Conservation (phyloP, 2,888 invertebrate species). For the Phaedon cochleariae region DNA sequence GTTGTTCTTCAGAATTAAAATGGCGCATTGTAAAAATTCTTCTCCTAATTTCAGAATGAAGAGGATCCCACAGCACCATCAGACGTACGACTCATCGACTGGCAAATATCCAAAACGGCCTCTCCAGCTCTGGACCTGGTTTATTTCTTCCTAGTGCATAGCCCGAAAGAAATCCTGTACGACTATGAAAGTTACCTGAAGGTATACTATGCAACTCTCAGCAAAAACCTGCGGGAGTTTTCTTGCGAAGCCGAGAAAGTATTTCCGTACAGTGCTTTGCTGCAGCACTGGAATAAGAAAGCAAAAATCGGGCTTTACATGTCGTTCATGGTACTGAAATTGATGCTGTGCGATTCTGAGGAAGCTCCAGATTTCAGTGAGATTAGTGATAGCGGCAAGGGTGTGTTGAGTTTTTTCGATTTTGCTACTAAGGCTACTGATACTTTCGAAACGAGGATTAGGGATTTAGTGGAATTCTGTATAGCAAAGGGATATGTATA, state of each 20-base stretch:
- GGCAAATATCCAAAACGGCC: conserved; percentile 39
- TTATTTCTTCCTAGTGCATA: conserved; percentile 51
- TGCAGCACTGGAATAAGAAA: not conserved
- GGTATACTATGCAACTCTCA: conserved; percentile 48
- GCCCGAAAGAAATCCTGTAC: conserved; percentile 44
- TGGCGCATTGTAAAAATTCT: not conserved
- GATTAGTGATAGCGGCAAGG: not conserved
- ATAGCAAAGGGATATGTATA: not conserved
- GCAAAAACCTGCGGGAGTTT: conserved; percentile 37
- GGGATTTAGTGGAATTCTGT: not conserved
- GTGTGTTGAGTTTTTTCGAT: not conserved
- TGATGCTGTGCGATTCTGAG: conserved; percentile 21
- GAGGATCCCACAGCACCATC: conserved; percentile 7
- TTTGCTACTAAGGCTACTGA: not conserved
- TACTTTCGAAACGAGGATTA: not conserved
- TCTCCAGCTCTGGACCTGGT: conserved; percentile 47
- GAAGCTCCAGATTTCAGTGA: conserved; percentile 6
- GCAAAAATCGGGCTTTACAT: not conserved
- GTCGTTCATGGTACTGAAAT: conserved; percentile 17
- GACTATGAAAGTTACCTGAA: conserved; percentile 45
- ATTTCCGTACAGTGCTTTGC: not conserved
- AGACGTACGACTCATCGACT: conserved; percentile 41
- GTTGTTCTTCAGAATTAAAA: not conserved
- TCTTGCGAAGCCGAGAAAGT: conserved; percentile 4
- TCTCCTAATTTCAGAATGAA: conserved; percentile 18